phyloP scores from a whole-genome alignment of 1,140 invertebrate species.

The Drosophila simulans region DNA sequence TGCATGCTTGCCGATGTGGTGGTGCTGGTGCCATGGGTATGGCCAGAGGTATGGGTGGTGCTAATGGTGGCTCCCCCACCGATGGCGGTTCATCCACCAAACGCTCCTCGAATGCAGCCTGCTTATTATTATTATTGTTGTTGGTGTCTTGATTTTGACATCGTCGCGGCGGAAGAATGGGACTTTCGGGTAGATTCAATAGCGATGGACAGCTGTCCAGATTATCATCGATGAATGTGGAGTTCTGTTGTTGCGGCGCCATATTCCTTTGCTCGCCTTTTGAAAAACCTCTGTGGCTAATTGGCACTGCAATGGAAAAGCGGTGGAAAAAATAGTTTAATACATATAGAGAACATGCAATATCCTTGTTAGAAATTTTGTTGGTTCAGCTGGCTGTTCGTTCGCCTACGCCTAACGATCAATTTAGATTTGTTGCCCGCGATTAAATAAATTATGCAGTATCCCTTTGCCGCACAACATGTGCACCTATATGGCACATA shows the following conservation, averaged over 20 bases:
- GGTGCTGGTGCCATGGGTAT: slow-evolving; percentile 16
- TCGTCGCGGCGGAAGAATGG: slow-evolving; percentile 69
- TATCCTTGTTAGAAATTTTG: slow-evolving; percentile 57
- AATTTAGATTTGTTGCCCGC: slow-evolving; percentile 82
- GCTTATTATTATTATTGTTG: slow-evolving; percentile 62
- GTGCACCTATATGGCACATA: neutral
- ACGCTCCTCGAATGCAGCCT: slow-evolving; percentile 41
- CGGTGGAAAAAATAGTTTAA: slow-evolving; percentile 5
- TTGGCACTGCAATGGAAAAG: slow-evolving; percentile 64
- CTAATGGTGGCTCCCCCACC: slow-evolving; percentile 16
- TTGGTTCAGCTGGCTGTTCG: slow-evolving; percentile 34
- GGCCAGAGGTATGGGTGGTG: neutral
- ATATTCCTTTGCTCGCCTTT: slow-evolving; percentile 19
- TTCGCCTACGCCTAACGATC: slow-evolving; percentile 69
- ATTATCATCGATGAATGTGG: slow-evolving; percentile 81
- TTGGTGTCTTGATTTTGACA: slow-evolving; percentile 60
- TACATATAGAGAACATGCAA: slow-evolving; percentile 53
- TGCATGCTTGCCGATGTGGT: slow-evolving; percentile 28
- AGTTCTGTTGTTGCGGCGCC: slow-evolving; percentile 74
- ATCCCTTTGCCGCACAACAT: slow-evolving; percentile 21
- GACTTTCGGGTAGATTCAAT: slow-evolving; percentile 77
- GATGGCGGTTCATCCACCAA: slow-evolving; percentile 24
- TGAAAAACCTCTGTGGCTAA: slow-evolving; percentile 49
- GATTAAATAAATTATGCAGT: slow-evolving; percentile 84
- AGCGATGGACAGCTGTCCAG: slow-evolving; percentile 75